Base-by-base conservation (phyloP, 2,113 vertebrate genomes). In the Engraulis encrasicolus region DNA sequence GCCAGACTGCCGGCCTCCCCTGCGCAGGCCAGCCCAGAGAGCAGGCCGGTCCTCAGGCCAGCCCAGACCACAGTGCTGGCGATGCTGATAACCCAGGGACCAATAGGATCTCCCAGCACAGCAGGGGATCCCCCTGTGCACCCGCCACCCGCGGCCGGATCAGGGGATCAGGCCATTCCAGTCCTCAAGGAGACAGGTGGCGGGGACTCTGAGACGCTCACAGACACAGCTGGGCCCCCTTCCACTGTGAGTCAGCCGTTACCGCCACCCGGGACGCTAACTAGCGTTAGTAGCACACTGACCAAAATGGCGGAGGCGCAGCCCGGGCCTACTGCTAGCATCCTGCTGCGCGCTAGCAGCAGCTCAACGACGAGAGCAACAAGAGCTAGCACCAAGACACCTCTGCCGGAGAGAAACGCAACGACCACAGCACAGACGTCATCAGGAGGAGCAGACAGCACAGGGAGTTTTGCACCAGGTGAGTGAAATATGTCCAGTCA, bases 241-340 rank as follows among this genome's bases (percentile, higher is more conserved):
- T 12, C 17, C 66, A 74, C 66, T 74, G 66, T 74, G 66, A 74
- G n/a, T n/a, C n/a, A n/a, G n/a, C 66, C 27, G 17, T 18, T 17
- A 34, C 27, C 27, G 23, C 66, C 0, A 36, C 23, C 66, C 11
- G 12, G 66, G 27, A 74, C 1, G 66, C 3, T 17, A 74, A 36
- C 66, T 15, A 74, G 66, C 27, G 34, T 31, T 74, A 74, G 66
- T 4, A 74, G 11, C 27, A 5, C 31, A 74, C 27, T 36, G 27
- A 74, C 66, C 66, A 74, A 74, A 74, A 74, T 74, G 66, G 66
- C 66, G 14, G 27, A 74, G 66, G 66, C 66, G 11, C 66, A 36
- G 66, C 66, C 66, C 31, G 11, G 66, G 6, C 66, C 66, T 31
- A 74, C 66, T 36, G 27, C 27, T 74, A 74, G 66, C 27, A 31